Evolutionary conservation across 2,888 invertebrate species (phyloP), one percentile per base, ranked within the genome.

Genomic region (Siphlonurus alternatus): DNA sequence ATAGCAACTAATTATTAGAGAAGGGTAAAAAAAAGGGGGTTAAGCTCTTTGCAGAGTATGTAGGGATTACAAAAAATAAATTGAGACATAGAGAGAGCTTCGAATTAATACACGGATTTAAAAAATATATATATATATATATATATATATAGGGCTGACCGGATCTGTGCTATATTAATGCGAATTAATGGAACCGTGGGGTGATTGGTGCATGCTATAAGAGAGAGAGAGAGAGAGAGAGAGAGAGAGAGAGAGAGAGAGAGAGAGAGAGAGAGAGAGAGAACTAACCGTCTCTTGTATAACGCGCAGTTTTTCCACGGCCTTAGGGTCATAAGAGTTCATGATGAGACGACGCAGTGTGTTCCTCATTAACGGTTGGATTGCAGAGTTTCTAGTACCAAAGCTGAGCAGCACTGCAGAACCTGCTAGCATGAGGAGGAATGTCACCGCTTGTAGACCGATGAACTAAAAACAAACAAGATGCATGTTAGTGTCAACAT

Each of bases 261-360:
- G 38, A 38, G 38, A 38, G 38, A 38, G 38, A 38, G 38, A 38
- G 38, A 38, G 38, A 38, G 38, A 38, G 38, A 38, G 15, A 10
- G 38, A 62, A 77, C 85, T 83, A 78, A 89, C 89, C 70, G 86
- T 87, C 79, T 93, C 91, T 74, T 93, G 93, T 61, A 93, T 85
- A 80, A 88, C 83, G 70, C 85, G 83, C 23, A 93, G 79, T 62
- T 86, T 84, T 68, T 80, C 78, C 63, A 82, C 76, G 61, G 88
- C 85, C 68, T 80, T 80, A 64, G 85, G 83, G 70, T 88, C 84
- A 69, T 85, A 83, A 2, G 89, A 87, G 70, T 88, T 71, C 61
- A 71, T 82, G 69, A 93, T 90, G 65, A 93, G 81, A 61, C 82
- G 76, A 24, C 82, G 78, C 77, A 93, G 83, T 61, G 86, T 83